phyloP scores from a whole-genome alignment of 2,888 invertebrate species.

The Thelaira solivaga region DNA sequence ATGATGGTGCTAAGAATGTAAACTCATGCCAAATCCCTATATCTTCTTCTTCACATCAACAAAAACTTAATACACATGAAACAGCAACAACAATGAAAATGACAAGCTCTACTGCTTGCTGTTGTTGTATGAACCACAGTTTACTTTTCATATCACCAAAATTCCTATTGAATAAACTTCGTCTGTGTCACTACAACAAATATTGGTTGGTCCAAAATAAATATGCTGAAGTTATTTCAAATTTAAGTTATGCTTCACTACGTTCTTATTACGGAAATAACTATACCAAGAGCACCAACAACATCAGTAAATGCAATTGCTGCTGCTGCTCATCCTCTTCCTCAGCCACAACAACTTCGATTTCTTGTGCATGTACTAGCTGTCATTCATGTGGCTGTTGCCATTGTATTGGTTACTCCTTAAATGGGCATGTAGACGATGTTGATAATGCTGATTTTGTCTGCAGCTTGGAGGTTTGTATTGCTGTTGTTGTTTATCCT shows the following conservation, averaged over 20 bases:
- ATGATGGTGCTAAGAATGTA: slow-evolving; percentile 16
- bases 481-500: slow-evolving; percentile 52
- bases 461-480: slow-evolving; percentile 76
- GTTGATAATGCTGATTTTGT: slow-evolving; percentile 68
- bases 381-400: slow-evolving; percentile 42
- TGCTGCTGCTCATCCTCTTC: slow-evolving; percentile 52
- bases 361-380: slow-evolving; percentile 27
- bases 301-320: slow-evolving; percentile 46
- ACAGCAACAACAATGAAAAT: slow-evolving; percentile 31
- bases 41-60: slow-evolving; percentile 24
- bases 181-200: slow-evolving; percentile 77
- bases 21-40: slow-evolving; percentile 15
- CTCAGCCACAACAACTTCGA: not conserved
- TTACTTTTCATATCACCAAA: slow-evolving; percentile 74
- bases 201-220: slow-evolving; percentile 78
- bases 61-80: slow-evolving; percentile 26
- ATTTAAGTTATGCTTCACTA: slow-evolving; percentile 75
- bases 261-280: slow-evolving; percentile 74
- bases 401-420: slow-evolving; percentile 15
- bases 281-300: slow-evolving; percentile 58
- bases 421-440: slow-evolving; percentile 56
- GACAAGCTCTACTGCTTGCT: slow-evolving; percentile 10
- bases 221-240: slow-evolving; percentile 77
- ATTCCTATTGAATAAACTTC: slow-evolving; percentile 76
- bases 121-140: slow-evolving; percentile 11